Evolutionary conservation across 2,797 vertebrate genomes (phyloP).

Genomic region (Monodelphis domestica): DNA sequence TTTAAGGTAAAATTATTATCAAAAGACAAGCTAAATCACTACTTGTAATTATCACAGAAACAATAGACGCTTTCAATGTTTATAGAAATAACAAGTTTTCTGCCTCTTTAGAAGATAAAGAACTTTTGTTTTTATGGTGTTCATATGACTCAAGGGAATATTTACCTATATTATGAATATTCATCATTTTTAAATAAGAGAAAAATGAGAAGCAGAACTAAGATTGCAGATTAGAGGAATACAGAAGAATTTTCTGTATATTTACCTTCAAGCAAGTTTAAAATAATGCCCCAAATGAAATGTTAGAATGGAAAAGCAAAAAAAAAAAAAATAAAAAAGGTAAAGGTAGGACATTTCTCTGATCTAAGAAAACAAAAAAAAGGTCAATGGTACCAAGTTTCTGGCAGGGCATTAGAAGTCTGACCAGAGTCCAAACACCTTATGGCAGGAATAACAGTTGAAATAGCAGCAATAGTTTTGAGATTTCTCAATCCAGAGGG

Average conservation of each 20-base stretch:
- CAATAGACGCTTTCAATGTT: constrained; percentile 48
- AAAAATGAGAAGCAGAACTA: background rate
- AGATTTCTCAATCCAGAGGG: too few relatives aligned
- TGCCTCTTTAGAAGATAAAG: constrained; percentile 55
- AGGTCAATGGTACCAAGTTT: background rate
- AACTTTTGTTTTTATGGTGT: constrained; percentile 57
- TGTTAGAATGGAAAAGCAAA: background rate
- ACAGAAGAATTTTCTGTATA: background rate
- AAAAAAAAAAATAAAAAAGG: too few relatives aligned
- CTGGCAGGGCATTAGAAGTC: background rate
- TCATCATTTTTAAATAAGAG: background rate
- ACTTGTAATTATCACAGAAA: constrained; percentile 59
- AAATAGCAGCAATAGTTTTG: background rate
- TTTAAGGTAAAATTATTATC: constrained; percentile 72
- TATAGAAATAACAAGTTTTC: constrained; percentile 57
- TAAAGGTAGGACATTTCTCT: background rate
- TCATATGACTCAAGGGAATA: background rate
- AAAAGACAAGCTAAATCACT: constrained; percentile 60
- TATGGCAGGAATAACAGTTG: too few relatives aligned
- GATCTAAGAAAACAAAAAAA: background rate
- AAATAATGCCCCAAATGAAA: background rate
- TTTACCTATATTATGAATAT: background rate
- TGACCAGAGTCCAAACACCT: background rate
- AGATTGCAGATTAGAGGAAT: background rate
- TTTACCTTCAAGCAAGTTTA: background rate